These are phyloP conservation scores for Chaetops frenatus DNA, from an alignment of 2,113 vertebrate genomes.

Conservation along the genomic window DNA sequence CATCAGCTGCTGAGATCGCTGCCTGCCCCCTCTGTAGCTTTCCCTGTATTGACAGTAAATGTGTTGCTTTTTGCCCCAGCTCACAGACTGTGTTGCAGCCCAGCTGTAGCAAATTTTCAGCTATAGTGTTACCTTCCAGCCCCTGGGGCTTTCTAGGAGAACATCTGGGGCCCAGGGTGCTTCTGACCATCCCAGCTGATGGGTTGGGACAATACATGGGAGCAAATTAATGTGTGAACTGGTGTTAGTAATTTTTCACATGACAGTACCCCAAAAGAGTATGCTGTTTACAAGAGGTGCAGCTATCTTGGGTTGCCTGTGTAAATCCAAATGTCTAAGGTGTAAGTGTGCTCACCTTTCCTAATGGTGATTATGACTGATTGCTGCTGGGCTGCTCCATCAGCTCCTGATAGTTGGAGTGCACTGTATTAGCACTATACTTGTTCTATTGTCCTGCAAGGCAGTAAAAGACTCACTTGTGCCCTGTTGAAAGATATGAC, in stretches of 20 bases:
- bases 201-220: neutral
- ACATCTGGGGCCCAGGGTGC: neutral
- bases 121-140: neutral
- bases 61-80: neutral
- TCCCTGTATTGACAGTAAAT: neutral
- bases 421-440: neutral
- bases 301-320: neutral
- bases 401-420: neutral
- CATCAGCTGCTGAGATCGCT: slow-evolving; percentile 63
- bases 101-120: neutral
- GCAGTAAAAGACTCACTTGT: neutral
- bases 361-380: neutral
- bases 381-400: slow-evolving; percentile 31
- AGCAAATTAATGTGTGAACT: neutral
- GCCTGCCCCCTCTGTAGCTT: slow-evolving; percentile 42
- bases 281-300: neutral
- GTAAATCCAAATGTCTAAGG: neutral
- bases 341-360: neutral
- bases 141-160: neutral
- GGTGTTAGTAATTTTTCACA: neutral
- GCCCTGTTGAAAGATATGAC: neutral
- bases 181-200: neutral
- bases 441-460: neutral
- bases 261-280: neutral
- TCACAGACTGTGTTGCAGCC: slow-evolving; percentile 27